Evolutionary conservation across 2,888 invertebrate species (phyloP), one percentile per base, ranked within the genome.

Genomic region (Tuberolachnus salignus): DNA sequence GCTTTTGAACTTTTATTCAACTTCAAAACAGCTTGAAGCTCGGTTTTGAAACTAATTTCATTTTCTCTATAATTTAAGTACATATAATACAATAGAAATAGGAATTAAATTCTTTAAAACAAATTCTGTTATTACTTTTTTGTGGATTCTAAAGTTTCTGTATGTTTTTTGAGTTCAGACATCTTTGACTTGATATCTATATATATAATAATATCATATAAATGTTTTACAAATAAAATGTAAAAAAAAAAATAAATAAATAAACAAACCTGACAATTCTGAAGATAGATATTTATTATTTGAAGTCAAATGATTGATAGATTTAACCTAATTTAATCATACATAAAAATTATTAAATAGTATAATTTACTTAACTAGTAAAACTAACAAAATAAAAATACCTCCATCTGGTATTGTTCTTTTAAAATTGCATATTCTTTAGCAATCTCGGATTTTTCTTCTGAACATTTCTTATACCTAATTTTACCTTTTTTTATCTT

Each of bases 131-230:
- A 73, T 34, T 78, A 78, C 75, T 21, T 67, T 1, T 59, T 1
- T 59, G 59, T 26, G 16, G 8, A 1, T 51, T 78, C 67, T 34
- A 78, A 34, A 57, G 59, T 16, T 59, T 46, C 9, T 0, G 34
- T 13, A 1, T 6, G 9, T 21, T 67, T 55, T n/a, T 51, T n/a
- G 1, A 78, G 49, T 16, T 67, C 49, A 16, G 8, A 1, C 9
- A 75, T 75, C 13, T 49, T 23, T 19, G 13, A 13, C 6, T 75
- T 57, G 46, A 55, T 53, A 13, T 66, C 75, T 72, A 26, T n/a
- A 59, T 10, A 16, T 6, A 34, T 34, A 34, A 34, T 6, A 34
- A 34, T 4, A 34, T 34, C 34, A 4, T 34, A 46, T 26, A 34
- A 23, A 49, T 21, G n/a, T n/a, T n/a, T n/a, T n/a, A n/a, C n/a